Evolutionary conservation across 2,888 invertebrate genomes (phyloP).

Genomic region (Marasmarcha lunaedactyla): DNA sequence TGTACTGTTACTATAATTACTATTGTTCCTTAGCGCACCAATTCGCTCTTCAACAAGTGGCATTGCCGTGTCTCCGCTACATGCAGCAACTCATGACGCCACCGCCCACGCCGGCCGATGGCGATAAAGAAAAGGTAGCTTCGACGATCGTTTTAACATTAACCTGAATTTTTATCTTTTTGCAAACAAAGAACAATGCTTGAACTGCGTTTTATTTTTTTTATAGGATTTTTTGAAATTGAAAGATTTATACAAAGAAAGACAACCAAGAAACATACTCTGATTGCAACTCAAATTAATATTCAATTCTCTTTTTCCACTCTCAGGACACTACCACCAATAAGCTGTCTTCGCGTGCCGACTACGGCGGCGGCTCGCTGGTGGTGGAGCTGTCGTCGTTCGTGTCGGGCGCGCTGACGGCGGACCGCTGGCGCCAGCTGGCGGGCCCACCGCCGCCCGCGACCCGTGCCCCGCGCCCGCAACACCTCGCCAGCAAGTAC

Average conservation of each 20-base stretch:
- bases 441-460: conserved; percentile 20
- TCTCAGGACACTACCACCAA: neutral
- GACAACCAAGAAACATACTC: no score
- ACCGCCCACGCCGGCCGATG: conserved; percentile 21
- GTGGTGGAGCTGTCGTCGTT: conserved; percentile 68
- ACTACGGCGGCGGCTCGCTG: conserved; percentile 43
- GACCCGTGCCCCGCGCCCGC: conserved; percentile 21
- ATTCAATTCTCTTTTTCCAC: no score
- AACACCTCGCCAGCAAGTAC: conserved; percentile 50
- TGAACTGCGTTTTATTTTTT: conserved; percentile 4
- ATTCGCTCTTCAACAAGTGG: conserved; percentile 90
- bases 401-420: conserved; percentile 52
- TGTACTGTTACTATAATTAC: no score
- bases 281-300: no score
- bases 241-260: no score
- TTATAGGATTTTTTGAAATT: no score
- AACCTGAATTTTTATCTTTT: neutral
- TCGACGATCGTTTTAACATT: conserved; percentile 2
- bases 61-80: conserved; percentile 93
- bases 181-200: conserved; percentile 14
- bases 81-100: conserved; percentile 86
- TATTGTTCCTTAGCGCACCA: conserved; percentile 72
- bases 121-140: conserved; percentile 42
- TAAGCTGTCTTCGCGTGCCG: conserved; percentile 24
- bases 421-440: conserved; percentile 48